phyloP scores from a whole-genome alignment of 1,140 invertebrate genomes.

The Plectrocnemia conspersa region DNA sequence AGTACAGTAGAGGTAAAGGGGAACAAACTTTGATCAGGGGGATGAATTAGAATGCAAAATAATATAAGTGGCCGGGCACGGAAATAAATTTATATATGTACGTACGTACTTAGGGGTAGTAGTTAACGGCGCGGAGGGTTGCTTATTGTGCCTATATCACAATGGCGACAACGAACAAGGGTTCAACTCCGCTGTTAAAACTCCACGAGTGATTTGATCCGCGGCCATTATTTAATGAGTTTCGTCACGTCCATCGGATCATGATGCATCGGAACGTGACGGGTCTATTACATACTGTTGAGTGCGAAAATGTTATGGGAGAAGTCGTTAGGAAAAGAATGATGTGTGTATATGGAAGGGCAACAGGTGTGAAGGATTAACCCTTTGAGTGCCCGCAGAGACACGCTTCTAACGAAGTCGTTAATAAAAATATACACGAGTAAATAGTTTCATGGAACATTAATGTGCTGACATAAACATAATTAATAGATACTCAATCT shows the following conservation, averaged over 20 bases:
- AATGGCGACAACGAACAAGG: slow-evolving; percentile 10
- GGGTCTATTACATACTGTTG: slow-evolving; percentile 20
- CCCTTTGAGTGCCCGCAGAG: no score
- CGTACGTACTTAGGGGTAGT: slow-evolving; percentile 19
- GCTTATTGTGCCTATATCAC: slow-evolving; percentile 13
- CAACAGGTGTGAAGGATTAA: no score
- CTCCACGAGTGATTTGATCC: slow-evolving; percentile 25
- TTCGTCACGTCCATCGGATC: slow-evolving; percentile 10
- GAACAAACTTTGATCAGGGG: slow-evolving; percentile 1
- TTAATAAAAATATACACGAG: no score
- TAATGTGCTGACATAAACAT: no score
- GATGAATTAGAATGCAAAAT: slow-evolving; percentile 30
- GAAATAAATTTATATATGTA: slow-evolving; percentile 33
- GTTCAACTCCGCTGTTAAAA: slow-evolving; percentile 8
- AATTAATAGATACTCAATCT: no score
- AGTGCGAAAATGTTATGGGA: no score
- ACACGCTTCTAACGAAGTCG: no score
- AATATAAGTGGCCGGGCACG: slow-evolving; percentile 33
- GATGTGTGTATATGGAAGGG: no score
- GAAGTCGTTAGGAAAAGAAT: no score
- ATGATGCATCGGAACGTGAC: slow-evolving; percentile 15
- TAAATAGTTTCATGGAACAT: no score
- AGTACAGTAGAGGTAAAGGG: no score
- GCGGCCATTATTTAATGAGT: slow-evolving; percentile 33
- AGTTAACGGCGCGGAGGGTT: slow-evolving; percentile 14